Evolutionary conservation across 2,113 vertebrate genomes (phyloP).

Genomic region (Pangasianodon gigas): DNA sequence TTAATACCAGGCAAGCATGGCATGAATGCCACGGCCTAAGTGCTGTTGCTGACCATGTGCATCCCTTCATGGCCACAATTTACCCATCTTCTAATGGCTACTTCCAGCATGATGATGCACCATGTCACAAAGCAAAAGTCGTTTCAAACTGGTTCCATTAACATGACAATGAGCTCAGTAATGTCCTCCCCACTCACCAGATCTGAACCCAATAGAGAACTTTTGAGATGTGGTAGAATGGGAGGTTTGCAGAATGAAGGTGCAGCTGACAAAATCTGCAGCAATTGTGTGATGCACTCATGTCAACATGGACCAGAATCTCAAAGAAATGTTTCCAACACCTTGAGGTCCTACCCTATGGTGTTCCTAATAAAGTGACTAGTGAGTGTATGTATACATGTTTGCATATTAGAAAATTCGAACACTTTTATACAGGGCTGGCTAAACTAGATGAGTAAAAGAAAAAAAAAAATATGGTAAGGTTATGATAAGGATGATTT

Average conservation of each 20-base stretch:
- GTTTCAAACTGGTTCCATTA: too few relatives aligned
- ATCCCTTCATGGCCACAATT: too few relatives aligned
- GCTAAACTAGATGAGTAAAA: background rate
- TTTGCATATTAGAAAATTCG: background rate
- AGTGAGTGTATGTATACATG: background rate
- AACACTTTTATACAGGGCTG: too few relatives aligned
- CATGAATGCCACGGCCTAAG: background rate
- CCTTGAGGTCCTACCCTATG: background rate
- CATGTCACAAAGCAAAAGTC: background rate
- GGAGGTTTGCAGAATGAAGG: background rate
- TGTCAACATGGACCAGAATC: background rate
- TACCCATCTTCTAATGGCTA: background rate
- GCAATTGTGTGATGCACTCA: background rate
- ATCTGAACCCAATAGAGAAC: background rate
- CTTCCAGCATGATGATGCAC: background rate
- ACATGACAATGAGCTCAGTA: background rate
- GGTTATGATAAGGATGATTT: too few relatives aligned
- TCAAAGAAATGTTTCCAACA: background rate
- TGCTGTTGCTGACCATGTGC: background rate
- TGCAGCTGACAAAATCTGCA: background rate
- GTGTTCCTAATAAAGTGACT: background rate
- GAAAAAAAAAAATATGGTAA: too few relatives aligned
- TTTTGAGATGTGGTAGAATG: background rate
- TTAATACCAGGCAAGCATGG: too few relatives aligned
- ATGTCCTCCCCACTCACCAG: background rate